Evolutionary conservation across 1,140 invertebrate genomes (phyloP), one percentile per base, ranked within the genome.

Genomic region (Zaprionus vittiger): DNA sequence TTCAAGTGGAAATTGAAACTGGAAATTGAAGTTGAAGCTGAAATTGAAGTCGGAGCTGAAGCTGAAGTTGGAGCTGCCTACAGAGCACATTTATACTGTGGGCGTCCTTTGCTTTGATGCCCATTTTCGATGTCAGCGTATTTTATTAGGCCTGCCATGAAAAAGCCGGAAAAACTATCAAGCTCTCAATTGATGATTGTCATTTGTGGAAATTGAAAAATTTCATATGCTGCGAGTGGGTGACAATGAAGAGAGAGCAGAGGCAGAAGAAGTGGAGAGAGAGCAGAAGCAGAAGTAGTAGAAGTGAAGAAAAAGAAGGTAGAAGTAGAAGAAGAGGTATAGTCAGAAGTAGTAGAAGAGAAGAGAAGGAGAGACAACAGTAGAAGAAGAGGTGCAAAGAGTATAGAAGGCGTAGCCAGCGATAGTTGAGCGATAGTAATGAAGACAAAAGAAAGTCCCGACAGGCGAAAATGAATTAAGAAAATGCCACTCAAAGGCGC

Each of bases 131-230:
- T 77, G 69, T 66, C 69, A 77, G 72, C 72, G 69, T 47, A 49
- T 73, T 77, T 77, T 73, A 77, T 77, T 73, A 73, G 64, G 62
- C n/a, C 52, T 71, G 73, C 28, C 55, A 54, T 20, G 15, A 47
- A 20, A 38, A 52, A 60, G 49, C 68, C 62, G 74, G 69, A 77
- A 67, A 67, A 67, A 77, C 74, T 77, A 72, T 75, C 67, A 64
- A 52, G 20, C 37, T 44, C 61, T 73, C 74, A 72, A 77, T 73
- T 73, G 70, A 77, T 63, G 63, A 66, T 77, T 77, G 62, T 77
- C 74, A 73, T 73, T 77, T 73, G 63, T 34, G 74, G 74, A 77
- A 77, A 77, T 77, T 77, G 74, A 77, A 77, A 72, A 77, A 73
- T 77, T 49, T 28, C 72, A 73, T 62, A 66, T 56, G 52, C 65